Evolutionary conservation across 2,888 invertebrate species (phyloP).

Genomic region (Cataglyphis livida): DNA sequence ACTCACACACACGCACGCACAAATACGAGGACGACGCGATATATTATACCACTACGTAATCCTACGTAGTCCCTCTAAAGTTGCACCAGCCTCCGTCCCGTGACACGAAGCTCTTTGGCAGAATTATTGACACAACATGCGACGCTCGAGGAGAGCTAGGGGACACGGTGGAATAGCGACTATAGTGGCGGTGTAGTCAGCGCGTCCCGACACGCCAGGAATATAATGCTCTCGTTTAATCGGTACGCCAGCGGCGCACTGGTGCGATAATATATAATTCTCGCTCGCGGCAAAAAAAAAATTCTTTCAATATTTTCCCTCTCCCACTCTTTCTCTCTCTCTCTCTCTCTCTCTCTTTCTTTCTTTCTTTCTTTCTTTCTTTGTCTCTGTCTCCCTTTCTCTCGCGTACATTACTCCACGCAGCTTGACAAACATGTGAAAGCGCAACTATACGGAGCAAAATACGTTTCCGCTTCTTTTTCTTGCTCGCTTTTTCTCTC

Average conservation of each 20-base stretch:
- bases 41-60: slow-evolving; percentile 35
- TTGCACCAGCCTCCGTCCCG: slow-evolving; percentile 55
- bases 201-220: not conserved
- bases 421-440: slow-evolving; percentile 69
- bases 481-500: slow-evolving; percentile 17
- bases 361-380: not conserved
- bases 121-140: slow-evolving; percentile 76
- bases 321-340: not conserved
- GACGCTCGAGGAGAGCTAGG: slow-evolving; percentile 60
- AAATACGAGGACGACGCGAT: slow-evolving; percentile 11
- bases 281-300: not conserved
- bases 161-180: slow-evolving; percentile 35
- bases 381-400: not conserved
- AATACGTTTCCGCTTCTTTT: slow-evolving; percentile 37
- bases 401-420: slow-evolving; percentile 13
- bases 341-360: not conserved
- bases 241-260: slow-evolving; percentile 36
- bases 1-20: not conserved
- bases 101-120: slow-evolving; percentile 53
- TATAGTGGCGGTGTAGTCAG: slow-evolving; percentile 4
- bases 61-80: slow-evolving; percentile 9
- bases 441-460: slow-evolving; percentile 49
- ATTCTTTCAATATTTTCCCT: not conserved
- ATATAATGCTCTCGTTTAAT: slow-evolving; percentile 37
- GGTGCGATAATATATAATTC: not conserved